Evolutionary conservation across 2,113 vertebrate genomes (phyloP).

Genomic region (Nestor notabilis): DNA sequence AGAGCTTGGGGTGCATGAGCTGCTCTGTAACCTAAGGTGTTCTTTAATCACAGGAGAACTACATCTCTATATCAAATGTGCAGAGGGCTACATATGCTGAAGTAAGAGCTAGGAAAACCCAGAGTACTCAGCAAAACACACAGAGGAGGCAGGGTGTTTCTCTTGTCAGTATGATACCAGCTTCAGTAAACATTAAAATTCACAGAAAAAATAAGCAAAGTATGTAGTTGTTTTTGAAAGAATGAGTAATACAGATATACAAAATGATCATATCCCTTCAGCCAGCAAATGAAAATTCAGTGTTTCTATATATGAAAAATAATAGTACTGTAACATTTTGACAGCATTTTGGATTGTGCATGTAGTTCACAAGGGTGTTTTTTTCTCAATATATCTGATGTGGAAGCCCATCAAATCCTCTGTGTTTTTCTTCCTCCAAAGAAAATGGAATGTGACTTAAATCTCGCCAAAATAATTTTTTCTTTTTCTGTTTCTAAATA

Average conservation of each 20-base stretch:
- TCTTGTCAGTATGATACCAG: background rate
- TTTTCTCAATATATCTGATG: background rate
- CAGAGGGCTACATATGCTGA: background rate
- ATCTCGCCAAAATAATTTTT: background rate
- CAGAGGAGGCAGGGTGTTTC: background rate
- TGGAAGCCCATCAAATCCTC: background rate
- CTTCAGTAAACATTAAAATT: background rate
- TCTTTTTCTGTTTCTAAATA: background rate
- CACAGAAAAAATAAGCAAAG: background rate
- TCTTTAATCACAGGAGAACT: background rate
- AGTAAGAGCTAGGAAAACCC: background rate
- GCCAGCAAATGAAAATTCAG: background rate
- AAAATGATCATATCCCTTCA: background rate
- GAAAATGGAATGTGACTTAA: background rate
- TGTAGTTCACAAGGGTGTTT: background rate
- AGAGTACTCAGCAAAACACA: background rate
- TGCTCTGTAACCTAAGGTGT: background rate
- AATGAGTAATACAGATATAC: background rate
- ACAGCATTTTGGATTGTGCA: background rate
- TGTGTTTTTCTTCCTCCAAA: background rate
- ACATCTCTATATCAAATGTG: background rate
- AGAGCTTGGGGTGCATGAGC: rapidly evolving
- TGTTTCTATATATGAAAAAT: background rate
- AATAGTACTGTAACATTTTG: background rate
- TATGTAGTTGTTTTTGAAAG: background rate